Evolutionary conservation across 2,113 vertebrate species (phyloP).

Genomic region (Edolisoma coerulescens): DNA sequence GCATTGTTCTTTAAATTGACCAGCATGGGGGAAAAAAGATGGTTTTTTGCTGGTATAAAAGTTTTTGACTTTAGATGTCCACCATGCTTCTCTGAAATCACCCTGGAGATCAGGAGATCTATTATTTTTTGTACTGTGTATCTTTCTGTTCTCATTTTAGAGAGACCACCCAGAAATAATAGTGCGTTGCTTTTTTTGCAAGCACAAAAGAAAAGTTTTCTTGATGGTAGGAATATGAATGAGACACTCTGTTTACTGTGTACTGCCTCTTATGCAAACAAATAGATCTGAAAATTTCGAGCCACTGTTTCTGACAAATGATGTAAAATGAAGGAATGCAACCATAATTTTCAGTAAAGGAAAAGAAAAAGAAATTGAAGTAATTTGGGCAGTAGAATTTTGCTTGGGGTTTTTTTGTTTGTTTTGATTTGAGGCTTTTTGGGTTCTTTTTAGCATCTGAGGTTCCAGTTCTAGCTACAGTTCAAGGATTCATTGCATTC

Average conservation of each 20-base stretch:
- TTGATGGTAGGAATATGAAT: neutral
- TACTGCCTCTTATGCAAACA: neutral
- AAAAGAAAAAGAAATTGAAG: neutral
- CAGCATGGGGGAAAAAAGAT: neutral
- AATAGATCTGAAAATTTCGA: neutral
- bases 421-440: neutral
- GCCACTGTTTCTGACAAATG: neutral
- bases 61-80: neutral
- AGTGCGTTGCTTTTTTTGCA: neutral
- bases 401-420: accelerated
- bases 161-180: neutral
- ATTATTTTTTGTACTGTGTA: neutral
- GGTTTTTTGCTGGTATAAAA: neutral
- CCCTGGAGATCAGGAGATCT: neutral
- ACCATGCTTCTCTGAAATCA: neutral
- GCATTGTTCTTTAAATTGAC: neutral
- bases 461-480: neutral
- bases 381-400: neutral
- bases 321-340: neutral
- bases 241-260: neutral
- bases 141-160: neutral
- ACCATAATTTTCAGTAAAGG: neutral
- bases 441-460: neutral
- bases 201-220: neutral
- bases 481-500: neutral